phyloP scores from a whole-genome alignment of 2,888 invertebrate species.

The Dicycla oo region DNA sequence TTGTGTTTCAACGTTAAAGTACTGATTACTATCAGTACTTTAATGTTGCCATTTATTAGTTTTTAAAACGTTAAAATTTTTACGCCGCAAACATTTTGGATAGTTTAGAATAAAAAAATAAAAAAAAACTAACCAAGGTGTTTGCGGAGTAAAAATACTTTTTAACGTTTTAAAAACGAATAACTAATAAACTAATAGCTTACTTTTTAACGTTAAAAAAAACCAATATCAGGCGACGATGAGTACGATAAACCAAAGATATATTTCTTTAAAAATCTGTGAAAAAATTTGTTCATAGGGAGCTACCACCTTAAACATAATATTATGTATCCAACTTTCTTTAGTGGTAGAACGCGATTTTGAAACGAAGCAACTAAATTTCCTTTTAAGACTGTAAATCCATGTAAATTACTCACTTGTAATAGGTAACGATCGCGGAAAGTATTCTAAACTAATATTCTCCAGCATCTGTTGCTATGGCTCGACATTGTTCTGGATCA shows the following conservation, averaged over 20 bases:
- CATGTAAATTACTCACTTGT: constrained; percentile 36
- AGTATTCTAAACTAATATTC: too few relatives aligned
- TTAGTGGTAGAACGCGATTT: constrained; percentile 39
- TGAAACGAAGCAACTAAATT: constrained; percentile 43
- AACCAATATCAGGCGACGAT: background rate
- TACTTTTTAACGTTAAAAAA: background rate
- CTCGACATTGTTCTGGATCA: too few relatives aligned
- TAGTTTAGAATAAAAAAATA: background rate
- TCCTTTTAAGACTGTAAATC: constrained; percentile 35
- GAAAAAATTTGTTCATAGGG: constrained; percentile 1
- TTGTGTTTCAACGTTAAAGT: background rate
- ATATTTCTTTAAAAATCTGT: background rate
- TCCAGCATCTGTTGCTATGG: too few relatives aligned
- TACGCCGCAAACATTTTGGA: background rate
- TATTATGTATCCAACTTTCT: constrained; percentile 39
- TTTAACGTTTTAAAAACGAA: background rate
- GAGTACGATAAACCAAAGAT: background rate
- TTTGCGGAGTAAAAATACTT: background rate
- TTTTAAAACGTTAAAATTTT: background rate
- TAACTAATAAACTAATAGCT: too few relatives aligned
- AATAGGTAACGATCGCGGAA: constrained; percentile 20
- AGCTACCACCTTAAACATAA: constrained; percentile 19
- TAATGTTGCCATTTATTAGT: background rate
- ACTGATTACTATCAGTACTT: background rate
- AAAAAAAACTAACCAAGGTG: background rate